A percentile compares a stretch with the other conserved stretches of the same genome.
Evolutionary conservation across 2,113 vertebrate genomes (phyloP).

Genomic region (Bubo bubo): DNA sequence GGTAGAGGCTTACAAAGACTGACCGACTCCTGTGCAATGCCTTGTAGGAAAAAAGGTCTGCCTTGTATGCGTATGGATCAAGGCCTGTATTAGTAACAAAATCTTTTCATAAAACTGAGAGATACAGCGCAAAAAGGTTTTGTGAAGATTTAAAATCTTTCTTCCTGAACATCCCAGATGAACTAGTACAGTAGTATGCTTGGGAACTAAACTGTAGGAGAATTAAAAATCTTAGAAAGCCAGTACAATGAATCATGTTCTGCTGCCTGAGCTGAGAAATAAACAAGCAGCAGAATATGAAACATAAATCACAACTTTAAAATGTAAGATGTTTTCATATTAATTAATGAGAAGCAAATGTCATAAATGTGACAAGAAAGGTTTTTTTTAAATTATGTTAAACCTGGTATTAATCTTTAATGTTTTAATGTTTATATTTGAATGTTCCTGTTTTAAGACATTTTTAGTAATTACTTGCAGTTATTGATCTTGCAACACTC

Average conservation of each 20-base stretch:
- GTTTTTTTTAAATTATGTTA: not conserved
- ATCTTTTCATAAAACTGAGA: not conserved
- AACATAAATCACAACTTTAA: slow-evolving; percentile 16
- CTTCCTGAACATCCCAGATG: not conserved
- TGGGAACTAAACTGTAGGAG: not conserved
- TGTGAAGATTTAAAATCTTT: not conserved
- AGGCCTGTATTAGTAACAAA: not conserved
- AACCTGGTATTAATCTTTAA: not conserved
- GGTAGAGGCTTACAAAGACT: not conserved
- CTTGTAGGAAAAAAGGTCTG: not conserved
- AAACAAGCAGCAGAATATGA: not conserved
- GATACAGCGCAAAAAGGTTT: not conserved
- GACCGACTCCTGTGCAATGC: not conserved
- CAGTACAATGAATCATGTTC: not conserved
- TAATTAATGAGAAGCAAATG: not conserved
- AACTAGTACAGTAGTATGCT: not conserved
- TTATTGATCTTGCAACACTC: not conserved
- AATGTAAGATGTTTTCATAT: not conserved
- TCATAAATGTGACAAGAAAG: not conserved
- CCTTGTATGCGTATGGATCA: rapidly evolving
- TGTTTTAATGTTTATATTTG: not conserved
- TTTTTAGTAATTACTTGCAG: not conserved
- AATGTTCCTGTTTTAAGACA: not conserved
- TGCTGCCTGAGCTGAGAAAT: not conserved
- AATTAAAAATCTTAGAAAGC: not conserved